Conservation (phyloP, 2,113 vertebrate genomes). For the Leiothrix lutea region DNA sequence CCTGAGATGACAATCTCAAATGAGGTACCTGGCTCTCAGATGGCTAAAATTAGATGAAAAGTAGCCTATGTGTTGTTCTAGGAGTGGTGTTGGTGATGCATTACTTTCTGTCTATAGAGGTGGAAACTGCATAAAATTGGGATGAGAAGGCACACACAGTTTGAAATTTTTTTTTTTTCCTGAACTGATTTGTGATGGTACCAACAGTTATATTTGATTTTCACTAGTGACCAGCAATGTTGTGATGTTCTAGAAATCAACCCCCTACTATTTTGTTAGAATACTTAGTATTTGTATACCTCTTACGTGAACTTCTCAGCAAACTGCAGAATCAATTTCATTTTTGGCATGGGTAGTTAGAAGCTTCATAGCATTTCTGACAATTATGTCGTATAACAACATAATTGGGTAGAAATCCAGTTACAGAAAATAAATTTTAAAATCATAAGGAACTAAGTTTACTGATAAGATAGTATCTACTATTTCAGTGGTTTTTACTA, state of each 20-base stretch:
- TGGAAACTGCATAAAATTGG: neutral
- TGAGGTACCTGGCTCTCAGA: neutral
- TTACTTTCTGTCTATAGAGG: neutral
- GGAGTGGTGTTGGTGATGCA: neutral
- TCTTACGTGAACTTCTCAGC: neutral
- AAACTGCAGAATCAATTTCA: neutral
- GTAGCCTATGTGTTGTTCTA: neutral
- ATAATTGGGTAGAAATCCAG: neutral
- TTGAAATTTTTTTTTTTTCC: neutral
- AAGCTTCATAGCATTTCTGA: neutral
- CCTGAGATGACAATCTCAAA: neutral
- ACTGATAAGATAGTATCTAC: neutral
- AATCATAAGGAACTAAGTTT: neutral
- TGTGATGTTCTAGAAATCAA: neutral
- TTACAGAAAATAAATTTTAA: neutral
- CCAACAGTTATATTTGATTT: neutral
- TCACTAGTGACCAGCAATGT: neutral
- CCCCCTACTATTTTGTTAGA: neutral
- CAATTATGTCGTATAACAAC: neutral
- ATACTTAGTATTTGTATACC: neutral
- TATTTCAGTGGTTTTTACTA: neutral
- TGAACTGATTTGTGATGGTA: neutral
- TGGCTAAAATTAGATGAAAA: slow-evolving; percentile 6
- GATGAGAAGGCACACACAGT: neutral
- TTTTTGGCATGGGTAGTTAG: neutral